Base-by-base conservation (phyloP, 2,797 vertebrate species). In the Danio tinwini region DNA sequence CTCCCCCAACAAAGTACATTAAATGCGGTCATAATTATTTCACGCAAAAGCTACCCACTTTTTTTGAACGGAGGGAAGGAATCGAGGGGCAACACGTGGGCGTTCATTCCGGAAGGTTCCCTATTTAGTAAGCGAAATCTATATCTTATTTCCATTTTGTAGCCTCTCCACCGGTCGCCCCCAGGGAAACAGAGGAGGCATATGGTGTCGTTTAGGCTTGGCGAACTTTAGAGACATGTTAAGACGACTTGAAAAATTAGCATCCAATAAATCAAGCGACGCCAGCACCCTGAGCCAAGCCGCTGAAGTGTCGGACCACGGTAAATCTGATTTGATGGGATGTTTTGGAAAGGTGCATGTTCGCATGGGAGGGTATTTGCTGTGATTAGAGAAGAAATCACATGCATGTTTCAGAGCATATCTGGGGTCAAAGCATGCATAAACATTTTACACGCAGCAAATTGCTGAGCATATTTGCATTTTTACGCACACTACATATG, bases 21-120 rank as follows among this genome's bases (percentile, higher is more conserved):
- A 94, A 93, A 92, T 90, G 88, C 88, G 90, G 89, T 91, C 86
- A 87, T 91, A 91, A 93, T 91, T 91, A 92, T 92, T 91, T 86
- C 83, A 85, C 86, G 85, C 88, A 86, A 90, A 90, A 88, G 50
- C 83, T 87, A 84, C 85, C 76, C 80, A 49, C 29, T 73, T 82
- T 45, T 29, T 84, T 74, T 62, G 47, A 77, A 76, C 69, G 37
- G 68, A 63, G 70, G 37, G 64, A 67, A 6, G 29, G 39, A 55
- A 67, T 80, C 37, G 79, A 80, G 62, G n/a, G 39, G 79, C 76
- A 62, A 73, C 61, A 9, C 58, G 61, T 65, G 37, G 64, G 59
- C 17, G 21, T 62, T 1, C 61, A 73, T 73, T 84, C 56, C 42
- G 14, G 58, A 77, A 81, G 19, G 49, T 65, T 82, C 58, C 74